These are phyloP conservation scores for Nemotelus pantherinus DNA, from an alignment of 2,888 invertebrate genomes.

Conservation along the genomic window DNA sequence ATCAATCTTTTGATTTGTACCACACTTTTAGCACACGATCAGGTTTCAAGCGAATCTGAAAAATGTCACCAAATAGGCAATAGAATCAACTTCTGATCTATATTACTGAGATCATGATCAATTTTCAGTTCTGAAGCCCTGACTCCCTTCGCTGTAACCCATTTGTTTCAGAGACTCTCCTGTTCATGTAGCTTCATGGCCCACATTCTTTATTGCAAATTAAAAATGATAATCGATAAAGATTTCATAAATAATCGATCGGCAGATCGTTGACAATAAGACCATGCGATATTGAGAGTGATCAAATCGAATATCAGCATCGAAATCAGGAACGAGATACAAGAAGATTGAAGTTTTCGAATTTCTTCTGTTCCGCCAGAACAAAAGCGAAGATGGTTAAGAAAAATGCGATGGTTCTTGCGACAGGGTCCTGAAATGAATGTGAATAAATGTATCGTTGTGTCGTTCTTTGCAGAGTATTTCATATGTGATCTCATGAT, in stretches of 20 bases:
- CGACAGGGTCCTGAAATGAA: slow-evolving; percentile 53
- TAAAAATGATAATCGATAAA: slow-evolving; percentile 66
- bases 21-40: too few species aligned
- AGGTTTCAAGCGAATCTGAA: too few species aligned
- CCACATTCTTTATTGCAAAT: slow-evolving; percentile 59
- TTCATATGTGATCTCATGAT: not conserved
- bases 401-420: slow-evolving; percentile 31
- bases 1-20: too few species aligned
- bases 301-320: slow-evolving; percentile 21
- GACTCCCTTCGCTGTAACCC: too few species aligned
- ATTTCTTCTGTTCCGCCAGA: not conserved
- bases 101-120: too few species aligned
- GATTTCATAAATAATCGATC: slow-evolving; percentile 52
- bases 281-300: slow-evolving; percentile 30
- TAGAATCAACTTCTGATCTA: too few species aligned
- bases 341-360: too few species aligned
- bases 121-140: too few species aligned
- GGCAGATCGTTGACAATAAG: slow-evolving; percentile 39
- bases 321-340: not conserved
- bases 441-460: slow-evolving; percentile 57
- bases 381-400: not conserved
- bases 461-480: slow-evolving; percentile 44
- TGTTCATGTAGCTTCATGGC: slow-evolving; percentile 46
- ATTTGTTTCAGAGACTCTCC: too few species aligned
- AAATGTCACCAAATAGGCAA: too few species aligned